Percentiles rank a stretch among this genome's conserved stretches.
phyloP scores from a whole-genome alignment of 1,140 invertebrate species.

The Lasaia peninsularis region DNA sequence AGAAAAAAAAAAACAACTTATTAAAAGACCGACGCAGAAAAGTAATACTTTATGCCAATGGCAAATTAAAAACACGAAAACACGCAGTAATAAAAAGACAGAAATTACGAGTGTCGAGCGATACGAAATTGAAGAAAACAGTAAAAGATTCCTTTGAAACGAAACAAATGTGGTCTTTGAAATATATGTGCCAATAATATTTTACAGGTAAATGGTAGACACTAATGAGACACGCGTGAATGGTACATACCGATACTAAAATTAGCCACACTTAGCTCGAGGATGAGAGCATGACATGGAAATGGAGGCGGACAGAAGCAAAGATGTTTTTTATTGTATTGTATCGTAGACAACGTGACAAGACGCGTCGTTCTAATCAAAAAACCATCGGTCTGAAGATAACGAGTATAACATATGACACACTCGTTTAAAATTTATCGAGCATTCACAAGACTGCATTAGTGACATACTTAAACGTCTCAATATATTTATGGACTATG shows the following conservation, averaged over 20 bases:
- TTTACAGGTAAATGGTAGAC: slow-evolving; percentile 44
- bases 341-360: too few relatives aligned
- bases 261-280: slow-evolving; percentile 36
- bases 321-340: too few relatives aligned
- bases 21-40: not conserved
- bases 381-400: too few relatives aligned
- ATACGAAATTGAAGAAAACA: not conserved
- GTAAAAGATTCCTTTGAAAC: not conserved
- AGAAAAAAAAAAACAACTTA: not conserved
- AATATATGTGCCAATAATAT: slow-evolving; percentile 42
- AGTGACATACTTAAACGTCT: slow-evolving; percentile 57
- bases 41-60: not conserved
- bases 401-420: too few relatives aligned
- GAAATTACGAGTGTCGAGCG: not conserved
- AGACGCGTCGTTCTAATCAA: too few relatives aligned
- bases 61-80: not conserved
- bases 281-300: not conserved
- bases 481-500: slow-evolving; percentile 50
- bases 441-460: slow-evolving; percentile 38
- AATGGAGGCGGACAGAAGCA: too few relatives aligned
- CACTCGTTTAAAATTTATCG: not conserved
- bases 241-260: slow-evolving; percentile 30
- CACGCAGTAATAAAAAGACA: not conserved
- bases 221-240: slow-evolving; percentile 49
- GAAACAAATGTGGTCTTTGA: slow-evolving; percentile 11